These are phyloP conservation scores for Drosophila setosimentum DNA, from an alignment of 2,888 invertebrate species.

Conservation along the genomic window DNA sequence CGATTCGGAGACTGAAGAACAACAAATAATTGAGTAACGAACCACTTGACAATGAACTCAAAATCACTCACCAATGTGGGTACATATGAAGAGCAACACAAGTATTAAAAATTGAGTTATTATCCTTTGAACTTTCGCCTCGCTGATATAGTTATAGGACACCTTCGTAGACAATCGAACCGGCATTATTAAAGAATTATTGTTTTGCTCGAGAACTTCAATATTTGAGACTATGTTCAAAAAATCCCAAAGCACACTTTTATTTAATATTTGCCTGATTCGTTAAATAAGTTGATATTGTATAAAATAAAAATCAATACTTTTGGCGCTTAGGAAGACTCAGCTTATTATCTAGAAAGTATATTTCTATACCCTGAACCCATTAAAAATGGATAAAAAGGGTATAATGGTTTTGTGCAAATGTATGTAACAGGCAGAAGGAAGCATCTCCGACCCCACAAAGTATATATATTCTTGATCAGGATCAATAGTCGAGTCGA, in stretches of 20 bases:
- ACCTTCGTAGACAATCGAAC: conserved; percentile 15
- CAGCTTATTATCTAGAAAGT: not conserved
- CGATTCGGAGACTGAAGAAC: not conserved
- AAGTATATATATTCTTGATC: too few relatives aligned
- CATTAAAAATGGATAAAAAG: too few relatives aligned
- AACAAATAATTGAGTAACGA: not conserved
- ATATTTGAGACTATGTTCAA: not conserved
- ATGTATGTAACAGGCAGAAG: too few relatives aligned
- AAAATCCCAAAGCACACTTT: not conserved
- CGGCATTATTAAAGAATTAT: not conserved
- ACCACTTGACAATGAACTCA: too few relatives aligned
- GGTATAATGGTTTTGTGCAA: too few relatives aligned
- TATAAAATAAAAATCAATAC: not conserved
- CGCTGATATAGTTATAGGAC: conserved; percentile 6
- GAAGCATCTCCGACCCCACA: too few relatives aligned
- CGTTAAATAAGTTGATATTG: not conserved
- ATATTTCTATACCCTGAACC: too few relatives aligned
- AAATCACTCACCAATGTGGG: conserved; percentile 12
- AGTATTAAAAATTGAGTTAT: conserved; percentile 9
- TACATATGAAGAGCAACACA: conserved; percentile 4
- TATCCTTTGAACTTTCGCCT: conserved; percentile 9
- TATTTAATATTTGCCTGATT: not conserved
- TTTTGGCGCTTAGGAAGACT: not conserved
- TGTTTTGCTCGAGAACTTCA: not conserved
- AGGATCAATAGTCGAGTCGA: too few relatives aligned